Conservation (phyloP, 1,140 invertebrate species). For the Musca domestica region DNA sequence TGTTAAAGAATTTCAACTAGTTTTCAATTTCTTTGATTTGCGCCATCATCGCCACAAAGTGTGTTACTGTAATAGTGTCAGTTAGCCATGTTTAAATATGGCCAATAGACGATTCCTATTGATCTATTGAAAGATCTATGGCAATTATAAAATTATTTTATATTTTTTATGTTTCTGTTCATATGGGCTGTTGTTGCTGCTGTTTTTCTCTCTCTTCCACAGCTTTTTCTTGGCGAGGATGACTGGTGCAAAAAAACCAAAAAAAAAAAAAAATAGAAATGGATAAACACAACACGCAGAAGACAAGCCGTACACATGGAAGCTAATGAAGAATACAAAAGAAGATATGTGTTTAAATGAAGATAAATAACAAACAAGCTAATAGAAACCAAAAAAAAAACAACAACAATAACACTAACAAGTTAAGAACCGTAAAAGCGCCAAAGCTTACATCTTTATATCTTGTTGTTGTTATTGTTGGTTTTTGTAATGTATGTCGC, state of each 20-base stretch:
- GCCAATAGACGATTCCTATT: conserved; percentile 2
- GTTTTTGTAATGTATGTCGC: too few species aligned
- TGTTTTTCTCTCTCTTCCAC: not conserved
- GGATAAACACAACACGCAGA: too few species aligned
- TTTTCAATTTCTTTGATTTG: too few species aligned
- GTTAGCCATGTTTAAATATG: conserved; percentile 9
- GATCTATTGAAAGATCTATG: conserved; percentile 9
- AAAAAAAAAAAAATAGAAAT: not conserved
- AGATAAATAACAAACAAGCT: not conserved
- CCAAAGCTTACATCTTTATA: too few species aligned
- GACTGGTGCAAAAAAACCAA: not conserved
- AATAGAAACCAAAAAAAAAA: not conserved
- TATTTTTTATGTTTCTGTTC: not conserved
- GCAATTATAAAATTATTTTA: conserved; percentile 18
- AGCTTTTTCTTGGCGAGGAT: not conserved
- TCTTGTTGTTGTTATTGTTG: too few species aligned
- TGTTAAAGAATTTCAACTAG: too few species aligned
- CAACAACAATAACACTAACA: not conserved
- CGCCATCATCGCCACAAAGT: too few species aligned
- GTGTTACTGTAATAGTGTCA: conserved; percentile 3
- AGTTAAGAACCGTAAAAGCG: not conserved
- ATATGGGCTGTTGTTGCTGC: too few species aligned
- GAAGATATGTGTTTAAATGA: not conserved
- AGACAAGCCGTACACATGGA: too few species aligned
- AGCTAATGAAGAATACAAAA: conserved; percentile 1